Base-by-base conservation (phyloP, 2,797 vertebrate genomes). In the Gila robusta region DNA sequence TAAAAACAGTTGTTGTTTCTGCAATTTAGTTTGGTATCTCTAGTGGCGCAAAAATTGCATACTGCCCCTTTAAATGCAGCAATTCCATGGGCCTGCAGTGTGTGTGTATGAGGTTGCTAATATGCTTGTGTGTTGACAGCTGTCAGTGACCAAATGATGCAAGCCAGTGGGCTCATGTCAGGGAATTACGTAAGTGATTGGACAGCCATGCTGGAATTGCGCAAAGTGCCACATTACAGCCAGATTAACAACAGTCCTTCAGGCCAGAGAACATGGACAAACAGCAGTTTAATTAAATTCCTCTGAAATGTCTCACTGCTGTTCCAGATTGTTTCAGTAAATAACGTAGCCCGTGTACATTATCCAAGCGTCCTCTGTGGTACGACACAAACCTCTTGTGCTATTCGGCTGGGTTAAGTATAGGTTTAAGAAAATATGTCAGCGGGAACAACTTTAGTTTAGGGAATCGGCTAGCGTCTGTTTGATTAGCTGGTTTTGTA, bases 101-200 rank as follows among this genome's bases (percentile, higher is more conserved):
- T 83, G 87, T 82, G 49, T 74, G 87, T 81, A 76, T 47, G 47
- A 78, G 87, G 59, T 78, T 86, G 64, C 79, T 87, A 86, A 88
- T 82, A 71, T 89, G 90, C 86, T 89, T 79, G 67, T 89, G 93
- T 88, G 92, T 89, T 93, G 95, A 95, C 95, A 95, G 95, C 94
- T 95, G 95, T 95, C 94, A 94, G 90, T 93, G 93, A 93, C 92
- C 89, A 91, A 93, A 93, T 96, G 95, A 95, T 90, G 93, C 92
- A 94, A 94, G 92, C 90, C 90, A 92, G 89, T 80, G 84, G 91
- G 91, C 92, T 93, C 93, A 93, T 95, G 93, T 94, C 92, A 87
- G 91, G 89, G 92, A 91, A 95, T 96, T 95, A 96, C 93, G 94
- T 94, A 96, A 96, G 94, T 87, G 92, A 90, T 89, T 94, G 95